Conservation (phyloP, 2,797 vertebrate species). For the Peromyscus attwateri region DNA sequence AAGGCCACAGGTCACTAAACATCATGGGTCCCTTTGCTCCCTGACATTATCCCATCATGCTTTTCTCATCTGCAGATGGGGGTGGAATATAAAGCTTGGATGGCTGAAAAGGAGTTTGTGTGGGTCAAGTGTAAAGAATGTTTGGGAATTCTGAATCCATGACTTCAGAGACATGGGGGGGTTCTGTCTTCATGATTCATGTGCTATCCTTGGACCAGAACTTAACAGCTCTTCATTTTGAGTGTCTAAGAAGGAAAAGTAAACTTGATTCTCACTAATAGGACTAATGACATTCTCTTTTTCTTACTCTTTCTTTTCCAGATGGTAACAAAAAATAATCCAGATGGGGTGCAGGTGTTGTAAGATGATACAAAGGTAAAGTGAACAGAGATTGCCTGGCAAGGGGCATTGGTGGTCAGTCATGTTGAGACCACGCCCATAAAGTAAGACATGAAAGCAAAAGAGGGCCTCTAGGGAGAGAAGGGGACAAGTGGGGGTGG, state of each 20-base stretch:
- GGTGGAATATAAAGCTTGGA: background rate
- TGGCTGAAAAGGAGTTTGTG: background rate
- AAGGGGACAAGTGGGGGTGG: no score
- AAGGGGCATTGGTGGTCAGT: background rate
- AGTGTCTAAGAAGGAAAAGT: conserved; percentile 9
- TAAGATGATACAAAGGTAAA: conserved; percentile 98
- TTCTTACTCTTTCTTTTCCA: conserved; percentile 83
- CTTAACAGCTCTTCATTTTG: background rate
- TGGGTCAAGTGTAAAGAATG: background rate
- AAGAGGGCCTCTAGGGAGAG: background rate
- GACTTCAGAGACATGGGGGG: background rate
- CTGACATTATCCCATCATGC: background rate
- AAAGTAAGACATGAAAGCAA: background rate
- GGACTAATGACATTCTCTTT: conserved; percentile 71
- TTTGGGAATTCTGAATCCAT: fast-evolving
- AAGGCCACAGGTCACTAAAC: background rate
- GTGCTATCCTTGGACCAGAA: background rate
- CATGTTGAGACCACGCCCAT: background rate
- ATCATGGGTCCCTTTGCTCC: background rate
- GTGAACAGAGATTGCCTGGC: background rate
- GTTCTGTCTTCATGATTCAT: background rate
- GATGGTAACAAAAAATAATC: conserved; percentile 89
- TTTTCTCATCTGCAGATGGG: background rate
- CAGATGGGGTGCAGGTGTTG: conserved; percentile 99
- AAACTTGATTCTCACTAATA: conserved; percentile 10